Base-by-base conservation (phyloP, 2,888 invertebrate genomes). In the Cheilosia grossa region DNA sequence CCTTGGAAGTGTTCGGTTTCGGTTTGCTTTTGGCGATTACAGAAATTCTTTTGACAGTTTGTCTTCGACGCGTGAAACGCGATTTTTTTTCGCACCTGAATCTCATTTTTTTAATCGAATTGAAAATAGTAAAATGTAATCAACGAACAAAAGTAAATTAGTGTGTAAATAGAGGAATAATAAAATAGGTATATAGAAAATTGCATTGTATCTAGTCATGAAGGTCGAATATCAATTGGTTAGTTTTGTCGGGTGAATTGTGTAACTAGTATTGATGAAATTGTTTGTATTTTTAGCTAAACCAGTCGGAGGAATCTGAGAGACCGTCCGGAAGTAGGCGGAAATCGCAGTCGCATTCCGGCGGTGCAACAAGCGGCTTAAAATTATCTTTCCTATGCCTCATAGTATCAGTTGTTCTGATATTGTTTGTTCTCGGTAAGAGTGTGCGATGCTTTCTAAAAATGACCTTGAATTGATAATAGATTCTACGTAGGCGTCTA, bases 341-440 rank as follows among this genome's bases (percentile, higher is more conserved):
- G 37, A 91, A 90, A 69, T 88, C 88, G 21, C 88, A 80, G 63
- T 81, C 69, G 33, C 86, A 88, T 73, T 87, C 87, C 51, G 81
- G 78, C 7, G 87, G 89, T 19, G 82, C 87, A 5, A 88, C 91
- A n/a, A 90, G 89, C 64, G 91, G 91, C 2, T 87, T 92, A 0
- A 91, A 91, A 82, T 70, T 92, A 51, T 92, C 92, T 54, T 92
- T 92, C 88, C 79, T 92, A 2, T 92, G 92, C 79, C 88, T 92
- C 49, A 89, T 91, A 59, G 72, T 90, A 53, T 91, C 90, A 7
- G 91, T 90, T 24, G 79, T 90, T 51, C 87, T 92, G 69, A 87
- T 92, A 83, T 88, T 91, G 37, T 87, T 91, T 79, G 90, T 90
- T 56, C 89, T 92, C 83, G 91, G 92, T 92, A 89, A 89, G 89